Base-by-base conservation (phyloP, 2,888 invertebrate species). In the Camptogramma bilineatum region DNA sequence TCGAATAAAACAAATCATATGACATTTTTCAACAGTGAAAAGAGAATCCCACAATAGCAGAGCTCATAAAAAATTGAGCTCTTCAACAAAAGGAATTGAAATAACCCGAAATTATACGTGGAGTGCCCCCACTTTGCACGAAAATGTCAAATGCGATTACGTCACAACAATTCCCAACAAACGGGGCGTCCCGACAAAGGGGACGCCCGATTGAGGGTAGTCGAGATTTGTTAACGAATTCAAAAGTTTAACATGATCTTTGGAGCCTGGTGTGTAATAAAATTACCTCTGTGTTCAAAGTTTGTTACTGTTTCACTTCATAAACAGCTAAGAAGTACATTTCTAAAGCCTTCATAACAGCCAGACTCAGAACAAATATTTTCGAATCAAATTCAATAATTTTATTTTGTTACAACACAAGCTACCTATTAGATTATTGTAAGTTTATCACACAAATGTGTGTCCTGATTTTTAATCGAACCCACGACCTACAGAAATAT, bases 21-120 rank as follows among this genome's bases (percentile, higher is more conserved):
- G 21, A 16, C 34, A 61, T 55, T 52, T 55, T 46, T 52, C 21
- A 24, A 21, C 42, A 28, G 24, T 17, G 42, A 47, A 55, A 10
- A 50, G 46, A 13, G 9, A 55, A 44, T 19, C 31, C 8, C 17
- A 50, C 39, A 57, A 50, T 39, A 24, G 50, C 21, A 16, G 19
- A 59, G 46, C 64, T 64, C 52, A 59, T 60, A 60, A 64, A 56
- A 62, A 60, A 64, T 44, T 47, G 44, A 61, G 50, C 31, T 57
- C 24, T 13, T 46, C 54, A 31, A 59, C 62, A 66, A 66, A 54
- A 62, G 55, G 53, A 52, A 52, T 59, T 62, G 62, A 53, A 66
- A 66, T 66, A 60, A 53, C 50, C 66, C 53, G 58, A 66, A 66
- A 66, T 66, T 62, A 66, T 66, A 47, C 57, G 53, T n/a, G n/a